A percentile compares a stretch with the other conserved stretches of the same genome.
These are phyloP conservation scores for Acronicta leporina DNA, from an alignment of 2,888 invertebrate genomes.

Conservation along the genomic window DNA sequence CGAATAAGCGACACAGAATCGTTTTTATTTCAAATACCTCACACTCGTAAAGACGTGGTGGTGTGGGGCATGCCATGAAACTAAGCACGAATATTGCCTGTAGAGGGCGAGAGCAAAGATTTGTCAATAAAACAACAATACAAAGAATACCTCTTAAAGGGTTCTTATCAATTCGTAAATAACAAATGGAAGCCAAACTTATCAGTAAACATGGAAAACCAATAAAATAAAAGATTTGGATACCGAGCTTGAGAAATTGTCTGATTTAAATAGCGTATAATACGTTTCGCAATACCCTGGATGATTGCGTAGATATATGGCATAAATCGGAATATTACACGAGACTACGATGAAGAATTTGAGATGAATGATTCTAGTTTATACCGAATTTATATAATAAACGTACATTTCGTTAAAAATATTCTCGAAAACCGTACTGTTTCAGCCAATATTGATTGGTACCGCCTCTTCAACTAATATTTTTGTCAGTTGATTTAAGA, in stretches of 20 bases:
- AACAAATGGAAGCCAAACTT: constrained; percentile 10
- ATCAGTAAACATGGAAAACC: constrained; percentile 4
- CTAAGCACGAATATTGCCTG: constrained; percentile 35
- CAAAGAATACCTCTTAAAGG: constrained; percentile 8
- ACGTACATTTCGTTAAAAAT: too few species aligned
- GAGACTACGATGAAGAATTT: neutral
- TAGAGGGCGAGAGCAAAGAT: constrained; percentile 16
- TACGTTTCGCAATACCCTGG: neutral
- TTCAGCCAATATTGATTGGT: too few species aligned
- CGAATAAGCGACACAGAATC: constrained; percentile 16
- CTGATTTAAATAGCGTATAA: neutral
- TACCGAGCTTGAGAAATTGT: constrained; percentile 1
- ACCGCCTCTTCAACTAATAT: too few species aligned
- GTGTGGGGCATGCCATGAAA: constrained; percentile 36
- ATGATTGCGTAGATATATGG: neutral
- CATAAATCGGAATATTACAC: constrained; percentile 2
- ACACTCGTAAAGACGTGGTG: constrained; percentile 33
- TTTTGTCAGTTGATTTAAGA: too few species aligned
- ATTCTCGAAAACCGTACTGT: neutral
- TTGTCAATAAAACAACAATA: constrained; percentile 35
- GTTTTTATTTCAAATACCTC: constrained; percentile 38
- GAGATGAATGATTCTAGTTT: neutral
- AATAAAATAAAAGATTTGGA: constrained; percentile 1
- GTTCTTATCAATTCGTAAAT: constrained; percentile 1
- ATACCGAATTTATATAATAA: too few species aligned